Conservation (phyloP, 1,140 invertebrate genomes). For the Cotesia typhae region DNA sequence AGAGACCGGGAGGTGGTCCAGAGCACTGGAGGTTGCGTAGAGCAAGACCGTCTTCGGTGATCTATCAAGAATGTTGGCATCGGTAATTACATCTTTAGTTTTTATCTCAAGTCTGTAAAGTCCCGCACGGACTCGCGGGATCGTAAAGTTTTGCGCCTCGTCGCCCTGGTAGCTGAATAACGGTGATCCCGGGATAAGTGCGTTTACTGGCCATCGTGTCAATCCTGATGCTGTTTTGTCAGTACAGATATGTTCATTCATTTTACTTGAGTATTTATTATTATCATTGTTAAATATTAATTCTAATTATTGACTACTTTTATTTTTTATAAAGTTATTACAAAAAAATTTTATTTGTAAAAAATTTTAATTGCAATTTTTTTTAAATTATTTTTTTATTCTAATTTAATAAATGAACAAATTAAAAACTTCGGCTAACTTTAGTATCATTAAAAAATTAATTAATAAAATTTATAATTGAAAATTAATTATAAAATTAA, state of each 20-base stretch:
- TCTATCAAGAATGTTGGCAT: conserved; percentile 33
- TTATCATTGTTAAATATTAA: neutral
- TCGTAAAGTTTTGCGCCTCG: conserved; percentile 61
- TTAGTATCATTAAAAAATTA: no score
- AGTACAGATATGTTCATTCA: no score
- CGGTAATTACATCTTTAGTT: conserved; percentile 41
- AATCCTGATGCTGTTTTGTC: conserved; percentile 41
- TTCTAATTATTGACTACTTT: no score
- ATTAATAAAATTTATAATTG: no score
- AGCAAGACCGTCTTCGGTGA: conserved; percentile 59
- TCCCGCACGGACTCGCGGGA: conserved; percentile 56
- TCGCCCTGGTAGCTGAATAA: conserved; percentile 60
- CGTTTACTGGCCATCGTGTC: conserved; percentile 60
- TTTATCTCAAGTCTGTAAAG: conserved; percentile 64
- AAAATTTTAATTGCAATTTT: no score
- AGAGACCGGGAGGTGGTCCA: conserved; percentile 52
- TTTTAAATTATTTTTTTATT: no score
- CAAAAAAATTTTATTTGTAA: no score
- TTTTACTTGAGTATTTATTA: neutral
- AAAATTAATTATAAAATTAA: no score
- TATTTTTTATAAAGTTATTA: no score
- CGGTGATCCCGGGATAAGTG: conserved; percentile 57
- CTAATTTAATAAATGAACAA: no score
- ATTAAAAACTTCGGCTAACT: no score
- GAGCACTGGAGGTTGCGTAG: conserved; percentile 58